Evolutionary conservation across 1,140 invertebrate species (phyloP), one percentile per base, ranked within the genome.

Genomic region (Scaptomyza pallida): DNA sequence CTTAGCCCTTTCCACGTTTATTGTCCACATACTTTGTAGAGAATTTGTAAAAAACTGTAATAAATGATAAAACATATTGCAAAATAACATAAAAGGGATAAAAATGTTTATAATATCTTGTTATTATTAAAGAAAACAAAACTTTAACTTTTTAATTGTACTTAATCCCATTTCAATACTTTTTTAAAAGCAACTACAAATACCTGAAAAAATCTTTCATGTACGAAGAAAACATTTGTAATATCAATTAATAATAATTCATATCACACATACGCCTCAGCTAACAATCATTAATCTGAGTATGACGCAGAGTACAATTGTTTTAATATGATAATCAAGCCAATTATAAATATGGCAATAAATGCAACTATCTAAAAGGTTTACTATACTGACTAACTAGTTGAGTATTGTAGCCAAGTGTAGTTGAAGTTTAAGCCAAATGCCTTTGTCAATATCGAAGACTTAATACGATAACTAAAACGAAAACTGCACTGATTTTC

Each of bases 401-500:
- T 9, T 30, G 9, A 30, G 26, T 30, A 30, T 6, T 30, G 9
- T 6, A 30, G 6, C 6, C 5, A 30, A 30, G 6, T 30, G 2
- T 9, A 37, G 33, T 37, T 5, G 4, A 5, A 13, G 33, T 37
- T 37, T 37, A n/a, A 37, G 33, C 12, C 2, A n/a, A n/a, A 8
- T 8, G 26, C 6, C 26, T n/a, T 37, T 37, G 5, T 3, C 3
- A 5, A 37, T 37, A 37, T 44, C 17, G 12, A n/a, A 19, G 0
- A 17, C 8, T 10, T 5, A 43, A n/a, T n/a, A n/a, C n/a, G n/a
- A 30, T 1, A 30, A 9, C 8, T 9, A 30, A 30, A 30, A 30
- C n/a, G 5, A 37, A 54, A 54, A 55, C 45, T 61, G 65, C 60
- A 50, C 51, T 64, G 37, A 70, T 56, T 70, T 69, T 54, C n/a